Evolutionary conservation across 2,888 invertebrate species (phyloP), one percentile per base, ranked within the genome.

Genomic region (Drosophila merina): DNA sequence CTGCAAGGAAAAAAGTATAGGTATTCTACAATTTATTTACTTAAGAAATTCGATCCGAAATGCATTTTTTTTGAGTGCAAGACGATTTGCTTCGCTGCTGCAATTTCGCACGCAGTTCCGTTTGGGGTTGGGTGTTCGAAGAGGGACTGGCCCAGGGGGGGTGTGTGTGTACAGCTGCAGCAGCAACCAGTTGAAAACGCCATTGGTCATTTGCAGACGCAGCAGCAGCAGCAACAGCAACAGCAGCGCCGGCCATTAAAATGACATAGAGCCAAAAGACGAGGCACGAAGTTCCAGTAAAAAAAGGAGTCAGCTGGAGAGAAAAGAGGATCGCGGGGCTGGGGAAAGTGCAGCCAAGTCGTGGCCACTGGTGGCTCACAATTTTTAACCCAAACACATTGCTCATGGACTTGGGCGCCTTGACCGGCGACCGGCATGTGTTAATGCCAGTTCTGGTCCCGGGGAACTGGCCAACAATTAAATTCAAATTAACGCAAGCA

Each of bases 401-500:
- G 85, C 70, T 57, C 48, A 48, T 14, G 47, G 59, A 14, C 30
- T 36, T 49, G 58, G 55, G 50, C 52, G 42, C 57, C 62, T 38
- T n/a, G 49, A 38, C 51, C 42, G 12, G 40, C 12, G 20, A 30
- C 33, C 10, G n/a, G 60, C 80, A 71, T 78, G 78, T 83, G 84
- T 70, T 83, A 77, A 80, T 80, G 77, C 62, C 47, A 63, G 68
- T 52, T 63, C 14, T 25, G 30, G 20, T 30, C 36, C 20, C 31
- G 30, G 36, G 47, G 28, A n/a, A 48, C 48, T 36, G 48, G 30
- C 38, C 82, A 87, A 83, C 88, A 89, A 91, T 91, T 91, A 91
- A 90, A 91, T 89, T 90, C 89, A 86, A 89, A 91, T 91, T 91
- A 91, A 86, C 89, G 84, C 83, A 87, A 86, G 80, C 86, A 77